phyloP scores from a whole-genome alignment of 2,797 vertebrate genomes.

The Rhinichthys osculus region DNA sequence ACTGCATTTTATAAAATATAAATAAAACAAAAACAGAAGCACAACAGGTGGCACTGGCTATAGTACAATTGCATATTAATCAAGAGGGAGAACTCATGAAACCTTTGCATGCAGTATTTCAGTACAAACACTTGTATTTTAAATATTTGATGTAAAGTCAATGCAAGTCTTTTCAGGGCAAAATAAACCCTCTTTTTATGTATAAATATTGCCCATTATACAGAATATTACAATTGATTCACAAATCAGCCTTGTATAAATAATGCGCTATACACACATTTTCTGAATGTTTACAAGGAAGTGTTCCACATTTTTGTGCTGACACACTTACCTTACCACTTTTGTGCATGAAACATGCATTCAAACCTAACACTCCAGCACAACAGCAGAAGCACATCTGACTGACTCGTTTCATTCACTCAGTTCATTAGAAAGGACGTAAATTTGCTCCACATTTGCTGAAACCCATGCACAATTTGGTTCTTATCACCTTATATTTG shows the following conservation, averaged over 20 bases:
- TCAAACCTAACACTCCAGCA: not conserved
- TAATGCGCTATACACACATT: conserved; percentile 11
- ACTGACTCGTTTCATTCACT: not conserved
- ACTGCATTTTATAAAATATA: not conserved
- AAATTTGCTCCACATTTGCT: not conserved
- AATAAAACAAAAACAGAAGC: not conserved
- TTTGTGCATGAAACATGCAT: not conserved
- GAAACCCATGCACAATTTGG: not conserved
- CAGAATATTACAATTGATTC: conserved; percentile 9
- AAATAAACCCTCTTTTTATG: not conserved
- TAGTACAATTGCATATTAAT: not conserved
- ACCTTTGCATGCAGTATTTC: not conserved
- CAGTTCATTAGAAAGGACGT: not conserved
- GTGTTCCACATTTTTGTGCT: not conserved
- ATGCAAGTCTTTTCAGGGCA: conserved; percentile 10
- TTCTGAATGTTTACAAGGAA: not conserved
- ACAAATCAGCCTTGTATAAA: not conserved
- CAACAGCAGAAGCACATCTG: not conserved
- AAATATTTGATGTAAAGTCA: not conserved
- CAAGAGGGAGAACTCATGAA: not conserved
- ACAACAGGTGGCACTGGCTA: not conserved
- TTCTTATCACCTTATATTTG: not conserved
- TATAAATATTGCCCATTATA: not conserved
- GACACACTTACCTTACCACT: not conserved
- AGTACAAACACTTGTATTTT: not conserved